Evolutionary conservation across 1,140 invertebrate species (phyloP).

Genomic region (Parasteatoda tepidariorum): DNA sequence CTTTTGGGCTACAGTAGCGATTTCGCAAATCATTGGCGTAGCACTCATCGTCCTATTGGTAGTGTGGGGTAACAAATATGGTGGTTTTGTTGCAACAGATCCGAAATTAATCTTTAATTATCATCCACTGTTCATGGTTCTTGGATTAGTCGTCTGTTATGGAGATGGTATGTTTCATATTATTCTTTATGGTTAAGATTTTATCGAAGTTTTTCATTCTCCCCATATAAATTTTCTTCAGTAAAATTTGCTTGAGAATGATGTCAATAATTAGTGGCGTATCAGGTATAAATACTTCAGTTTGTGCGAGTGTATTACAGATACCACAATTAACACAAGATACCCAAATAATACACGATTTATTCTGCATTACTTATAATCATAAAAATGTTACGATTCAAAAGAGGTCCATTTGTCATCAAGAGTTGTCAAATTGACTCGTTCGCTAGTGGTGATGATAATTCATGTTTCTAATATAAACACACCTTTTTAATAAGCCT

Average conservation of each 20-base stretch:
- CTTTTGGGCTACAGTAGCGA: background rate
- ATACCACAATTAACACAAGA: no score
- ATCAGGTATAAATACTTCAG: no score
- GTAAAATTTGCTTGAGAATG: background rate
- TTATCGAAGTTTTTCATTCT: background rate
- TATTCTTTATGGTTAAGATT: background rate
- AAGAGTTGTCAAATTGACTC: no score
- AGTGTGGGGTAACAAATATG: constrained; percentile 79
- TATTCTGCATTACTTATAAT: no score
- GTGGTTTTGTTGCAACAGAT: constrained; percentile 77
- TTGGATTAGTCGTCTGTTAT: constrained; percentile 87
- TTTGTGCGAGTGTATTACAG: no score
- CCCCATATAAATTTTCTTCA: background rate
- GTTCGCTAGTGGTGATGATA: no score
- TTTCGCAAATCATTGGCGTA: constrained; percentile 70
- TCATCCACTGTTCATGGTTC: constrained; percentile 88
- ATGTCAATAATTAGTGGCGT: no score
- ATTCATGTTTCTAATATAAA: no score
- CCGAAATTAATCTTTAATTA: constrained; percentile 83
- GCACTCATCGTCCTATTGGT: constrained; percentile 76
- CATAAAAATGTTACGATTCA: no score
- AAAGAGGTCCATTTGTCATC: no score
- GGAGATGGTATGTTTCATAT: constrained; percentile 79
- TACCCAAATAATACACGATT: no score
- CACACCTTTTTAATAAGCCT: no score